These are phyloP conservation scores for Heterotis niloticus DNA, from an alignment of 2,113 vertebrate genomes.

Conservation along the genomic window DNA sequence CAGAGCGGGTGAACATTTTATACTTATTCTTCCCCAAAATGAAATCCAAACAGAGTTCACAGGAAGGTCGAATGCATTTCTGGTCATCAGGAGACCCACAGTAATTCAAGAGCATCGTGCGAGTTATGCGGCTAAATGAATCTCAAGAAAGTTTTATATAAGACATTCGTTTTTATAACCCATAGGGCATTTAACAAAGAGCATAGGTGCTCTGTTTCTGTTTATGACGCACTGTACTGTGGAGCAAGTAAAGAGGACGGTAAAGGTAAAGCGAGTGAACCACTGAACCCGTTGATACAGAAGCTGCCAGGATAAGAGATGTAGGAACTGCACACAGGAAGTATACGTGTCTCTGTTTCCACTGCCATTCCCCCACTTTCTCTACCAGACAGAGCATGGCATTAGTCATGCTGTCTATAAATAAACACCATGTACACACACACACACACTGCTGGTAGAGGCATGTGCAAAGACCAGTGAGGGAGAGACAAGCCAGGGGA, in stretches of 20 bases:
- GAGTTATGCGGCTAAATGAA: too few relatives aligned
- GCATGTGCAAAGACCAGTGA: not conserved
- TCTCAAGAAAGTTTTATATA: too few relatives aligned
- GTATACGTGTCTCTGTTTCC: not conserved
- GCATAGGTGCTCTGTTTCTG: not conserved
- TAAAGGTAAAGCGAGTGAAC: too few relatives aligned
- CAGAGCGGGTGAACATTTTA: not conserved
- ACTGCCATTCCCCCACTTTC: not conserved
- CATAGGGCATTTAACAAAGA: too few relatives aligned
- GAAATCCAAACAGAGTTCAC: too few relatives aligned
- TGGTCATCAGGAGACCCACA: not conserved
- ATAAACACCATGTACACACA: conserved; percentile 41
- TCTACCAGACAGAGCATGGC: conserved; percentile 31
- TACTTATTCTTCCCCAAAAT: too few relatives aligned
- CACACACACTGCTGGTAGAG: not conserved
- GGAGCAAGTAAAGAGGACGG: too few relatives aligned
- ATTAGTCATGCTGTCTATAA: conserved; percentile 59
- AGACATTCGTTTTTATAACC: too few relatives aligned
- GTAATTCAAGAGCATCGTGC: not conserved
- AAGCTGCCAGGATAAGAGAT: too few relatives aligned
- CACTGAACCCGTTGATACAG: too few relatives aligned
- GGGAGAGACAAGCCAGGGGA: not conserved
- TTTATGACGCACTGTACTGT: too few relatives aligned
- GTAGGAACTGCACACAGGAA: not conserved
- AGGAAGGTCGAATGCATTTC: not conserved